A percentile compares a stretch with the other conserved stretches of the same genome.
Evolutionary conservation across 2,888 invertebrate genomes (phyloP).

Genomic region (Pterostichus madidus): DNA sequence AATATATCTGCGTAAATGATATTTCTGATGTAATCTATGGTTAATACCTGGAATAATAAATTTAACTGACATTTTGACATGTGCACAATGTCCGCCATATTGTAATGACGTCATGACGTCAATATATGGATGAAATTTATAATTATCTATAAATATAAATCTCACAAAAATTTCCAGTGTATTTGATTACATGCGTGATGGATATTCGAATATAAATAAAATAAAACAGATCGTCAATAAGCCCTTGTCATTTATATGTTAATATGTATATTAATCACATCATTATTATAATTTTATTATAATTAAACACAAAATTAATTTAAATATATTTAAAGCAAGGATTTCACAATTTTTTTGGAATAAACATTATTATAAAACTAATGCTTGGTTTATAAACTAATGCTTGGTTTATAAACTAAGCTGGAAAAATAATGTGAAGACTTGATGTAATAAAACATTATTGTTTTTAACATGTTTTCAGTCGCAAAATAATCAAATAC

Average conservation of each 20-base stretch:
- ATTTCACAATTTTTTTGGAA: no score
- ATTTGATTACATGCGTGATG: constrained; percentile 13
- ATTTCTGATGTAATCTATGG: constrained; percentile 40
- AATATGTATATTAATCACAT: constrained; percentile 29
- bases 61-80: constrained; percentile 30
- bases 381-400: no score
- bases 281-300: constrained; percentile 12
- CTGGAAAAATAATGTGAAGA: no score
- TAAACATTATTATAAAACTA: no score
- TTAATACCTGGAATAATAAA: constrained; percentile 26
- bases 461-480: no score
- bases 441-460: no score
- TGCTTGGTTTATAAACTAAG: no score
- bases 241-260: constrained; percentile 13
- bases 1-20: constrained; percentile 23
- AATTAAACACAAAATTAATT: constrained; percentile 11
- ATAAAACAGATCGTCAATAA: constrained; percentile 6
- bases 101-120: neutral
- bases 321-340: neutral
- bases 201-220: constrained; percentile 9
- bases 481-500: no score
- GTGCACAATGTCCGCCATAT: neutral
- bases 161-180: constrained; percentile 17
- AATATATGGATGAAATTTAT: constrained; percentile 8
- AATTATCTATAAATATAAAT: constrained; percentile 30